Conservation (phyloP, 2,888 invertebrate genomes). For the Calliphora vomitoria region DNA sequence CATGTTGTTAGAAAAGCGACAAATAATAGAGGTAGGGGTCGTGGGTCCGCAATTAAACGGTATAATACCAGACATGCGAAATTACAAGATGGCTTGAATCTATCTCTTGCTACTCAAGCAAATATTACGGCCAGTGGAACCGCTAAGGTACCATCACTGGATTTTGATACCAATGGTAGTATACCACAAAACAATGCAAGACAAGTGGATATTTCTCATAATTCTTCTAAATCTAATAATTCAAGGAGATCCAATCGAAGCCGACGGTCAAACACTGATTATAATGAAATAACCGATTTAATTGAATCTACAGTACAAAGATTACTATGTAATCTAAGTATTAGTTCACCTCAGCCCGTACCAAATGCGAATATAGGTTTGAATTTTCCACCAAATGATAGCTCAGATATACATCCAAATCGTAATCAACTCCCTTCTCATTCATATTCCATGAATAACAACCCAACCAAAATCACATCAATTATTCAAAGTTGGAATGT, state of each 20-base stretch:
- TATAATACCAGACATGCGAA: background rate
- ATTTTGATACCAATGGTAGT: no score
- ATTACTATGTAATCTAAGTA: background rate
- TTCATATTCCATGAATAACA: background rate
- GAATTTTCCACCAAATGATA: no score
- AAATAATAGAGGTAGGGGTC: background rate
- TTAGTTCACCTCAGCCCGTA: background rate
- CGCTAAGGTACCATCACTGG: no score
- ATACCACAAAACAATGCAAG: no score
- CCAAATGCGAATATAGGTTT: no score
- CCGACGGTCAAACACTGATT: background rate
- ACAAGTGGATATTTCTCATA: no score
- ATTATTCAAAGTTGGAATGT: background rate
- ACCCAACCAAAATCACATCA: background rate
- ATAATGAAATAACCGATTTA: background rate
- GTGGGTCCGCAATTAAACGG: background rate
- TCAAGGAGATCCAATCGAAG: background rate
- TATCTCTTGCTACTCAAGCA: no score
- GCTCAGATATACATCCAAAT: background rate
- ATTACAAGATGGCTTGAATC: background rate
- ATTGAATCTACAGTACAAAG: background rate
- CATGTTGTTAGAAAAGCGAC: no score
- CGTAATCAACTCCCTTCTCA: background rate
- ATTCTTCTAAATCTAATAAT: background rate
- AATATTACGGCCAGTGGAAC: no score